Percentiles rank a stretch among this genome's conserved stretches.
Conservation (phyloP, 35 echinoderm and acorn worm genomes). For the Amphiura filiformis region DNA sequence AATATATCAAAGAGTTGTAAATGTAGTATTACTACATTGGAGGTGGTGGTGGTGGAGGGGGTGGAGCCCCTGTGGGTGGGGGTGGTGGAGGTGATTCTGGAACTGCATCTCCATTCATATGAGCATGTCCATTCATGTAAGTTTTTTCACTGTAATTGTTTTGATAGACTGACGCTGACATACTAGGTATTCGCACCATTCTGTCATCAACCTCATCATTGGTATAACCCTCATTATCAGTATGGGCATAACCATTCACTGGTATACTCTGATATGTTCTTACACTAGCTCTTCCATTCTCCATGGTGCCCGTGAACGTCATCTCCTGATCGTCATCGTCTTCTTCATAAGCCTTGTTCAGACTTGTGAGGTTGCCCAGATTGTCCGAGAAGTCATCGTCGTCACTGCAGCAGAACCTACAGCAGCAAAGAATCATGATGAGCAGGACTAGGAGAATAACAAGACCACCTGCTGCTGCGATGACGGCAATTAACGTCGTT, state of each 20-base stretch:
- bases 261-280: slow-evolving; percentile 23
- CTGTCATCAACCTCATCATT: background rate
- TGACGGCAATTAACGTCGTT: slow-evolving; percentile 14
- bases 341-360: slow-evolving; percentile 25
- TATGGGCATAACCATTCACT: background rate
- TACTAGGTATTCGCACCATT: slow-evolving; percentile 22
- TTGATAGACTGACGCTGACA: slow-evolving; percentile 6
- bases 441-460: slow-evolving; percentile 18
- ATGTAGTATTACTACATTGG: background rate
- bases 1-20: background rate
- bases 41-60: background rate
- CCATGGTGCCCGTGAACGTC: background rate
- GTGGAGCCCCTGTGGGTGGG: background rate
- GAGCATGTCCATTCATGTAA: background rate
- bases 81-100: slow-evolving; percentile 18
- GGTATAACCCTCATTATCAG: background rate
- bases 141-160: slow-evolving; percentile 20
- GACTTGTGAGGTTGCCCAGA: slow-evolving; percentile 2
- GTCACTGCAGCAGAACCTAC: background rate
- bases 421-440: background rate
- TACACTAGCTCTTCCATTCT: background rate
- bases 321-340: slow-evolving; percentile 20
- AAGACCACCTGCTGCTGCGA: slow-evolving; percentile 23
- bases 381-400: background rate
- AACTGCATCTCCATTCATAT: background rate